These are phyloP conservation scores for Archips xylosteana DNA, from an alignment of 2,888 invertebrate species.

Conservation along the genomic window DNA sequence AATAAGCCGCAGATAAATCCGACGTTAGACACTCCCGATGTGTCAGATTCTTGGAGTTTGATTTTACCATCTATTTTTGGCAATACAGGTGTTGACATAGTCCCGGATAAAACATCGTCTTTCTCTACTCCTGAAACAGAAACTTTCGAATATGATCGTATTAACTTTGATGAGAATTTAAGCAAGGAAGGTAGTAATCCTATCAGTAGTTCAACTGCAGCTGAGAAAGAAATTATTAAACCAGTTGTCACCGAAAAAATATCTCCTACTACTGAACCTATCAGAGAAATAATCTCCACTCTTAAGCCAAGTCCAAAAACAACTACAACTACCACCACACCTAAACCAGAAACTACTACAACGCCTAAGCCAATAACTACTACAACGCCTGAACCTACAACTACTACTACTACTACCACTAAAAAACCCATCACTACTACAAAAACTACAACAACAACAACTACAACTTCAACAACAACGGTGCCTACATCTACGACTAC, in stretches of 20 bases:
- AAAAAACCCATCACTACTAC: constrained; percentile 43
- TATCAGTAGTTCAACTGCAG: constrained; percentile 58
- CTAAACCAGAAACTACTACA: constrained; percentile 50
- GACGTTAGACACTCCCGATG: constrained; percentile 89
- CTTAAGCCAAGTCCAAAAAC: constrained; percentile 38
- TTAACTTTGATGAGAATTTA: constrained; percentile 59
- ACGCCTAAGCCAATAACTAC: constrained; percentile 50
- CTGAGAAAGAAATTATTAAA: constrained; percentile 48
- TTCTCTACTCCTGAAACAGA: constrained; percentile 78
- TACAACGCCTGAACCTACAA: constrained; percentile 49
- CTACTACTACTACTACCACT: constrained; percentile 43
- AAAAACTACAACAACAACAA: constrained; percentile 36
- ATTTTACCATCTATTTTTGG: constrained; percentile 93
- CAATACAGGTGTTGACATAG: constrained; percentile 87
- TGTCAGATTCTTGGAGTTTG: constrained; percentile 92
- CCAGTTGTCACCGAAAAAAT: constrained; percentile 50
- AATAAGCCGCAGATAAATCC: constrained; percentile 74
- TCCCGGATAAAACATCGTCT: constrained; percentile 79
- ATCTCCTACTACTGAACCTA: constrained; percentile 41
- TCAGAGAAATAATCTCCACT: constrained; percentile 41
- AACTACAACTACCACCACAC: constrained; percentile 48
- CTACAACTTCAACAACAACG: constrained; percentile 45
- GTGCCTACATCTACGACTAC: constrained; percentile 46
- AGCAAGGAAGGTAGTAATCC: constrained; percentile 68
- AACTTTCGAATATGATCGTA: constrained; percentile 64